Base-by-base conservation (phyloP, 1,140 invertebrate genomes). In the Anastrepha ludens region DNA sequence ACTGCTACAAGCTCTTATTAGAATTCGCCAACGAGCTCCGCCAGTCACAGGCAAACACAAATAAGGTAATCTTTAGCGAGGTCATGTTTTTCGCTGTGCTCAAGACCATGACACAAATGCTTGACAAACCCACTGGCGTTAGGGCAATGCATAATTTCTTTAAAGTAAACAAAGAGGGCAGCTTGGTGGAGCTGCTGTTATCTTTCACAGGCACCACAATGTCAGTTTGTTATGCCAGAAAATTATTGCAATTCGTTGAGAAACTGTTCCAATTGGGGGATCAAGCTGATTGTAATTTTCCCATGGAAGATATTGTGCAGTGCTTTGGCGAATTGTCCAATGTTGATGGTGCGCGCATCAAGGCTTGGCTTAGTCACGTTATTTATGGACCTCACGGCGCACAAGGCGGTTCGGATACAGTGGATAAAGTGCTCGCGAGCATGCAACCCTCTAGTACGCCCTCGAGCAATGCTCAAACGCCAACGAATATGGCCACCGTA, bases 71-170 rank as follows among this genome's bases (percentile, higher is more conserved):
- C 7, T 91, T 93, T 39, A 90, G 92, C 17, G 92, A 93, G 62
- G 89, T 90, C 1, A 91, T 93, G 90, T 85, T 93, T 15, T 91
- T 93, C 86, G 90, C 92, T 0, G 90, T 93, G 41, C 87, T 93
- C 90, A 87, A 96, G 89, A 98, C 97, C 90, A 97, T 98, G 95
- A 97, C 98, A 93, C 96, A 96, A 88, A 95, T 98, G 85, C 91
- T 98, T 11, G 97, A 98, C 50, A 96, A 96, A 88, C 94, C 96
- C 15, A 94, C 96, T 0, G 98, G 97, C 0, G 95, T 97, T 70
- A 95, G 96, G 90, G 97, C 98, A 0, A 95, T 98, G 89, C 96
- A 97, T 87, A 94, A 95, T 88, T 98, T 98, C 89, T 98, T 98
- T 88, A 95, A 94, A 3, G 94, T 95, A 90, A 94, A 88, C 90